phyloP scores from a whole-genome alignment of 2,797 vertebrate species.

The Clarias laeviceps region DNA sequence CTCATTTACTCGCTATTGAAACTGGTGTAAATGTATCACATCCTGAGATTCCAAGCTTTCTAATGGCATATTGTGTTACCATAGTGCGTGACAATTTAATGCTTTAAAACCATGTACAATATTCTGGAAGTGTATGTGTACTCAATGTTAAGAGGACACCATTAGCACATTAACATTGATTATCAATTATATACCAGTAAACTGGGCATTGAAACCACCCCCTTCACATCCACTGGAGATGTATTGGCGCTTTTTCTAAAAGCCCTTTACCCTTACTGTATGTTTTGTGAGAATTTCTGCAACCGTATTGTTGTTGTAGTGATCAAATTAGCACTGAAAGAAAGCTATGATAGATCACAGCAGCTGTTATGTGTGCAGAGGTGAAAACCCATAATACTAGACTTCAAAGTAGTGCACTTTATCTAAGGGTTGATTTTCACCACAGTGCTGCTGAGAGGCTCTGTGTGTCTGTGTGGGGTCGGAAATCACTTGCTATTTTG shows the following conservation, averaged over 20 bases:
- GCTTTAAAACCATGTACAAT: no score
- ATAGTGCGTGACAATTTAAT: no score
- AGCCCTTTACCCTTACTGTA: neutral
- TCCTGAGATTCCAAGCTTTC: no score
- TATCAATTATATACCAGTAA: no score
- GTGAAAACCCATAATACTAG: constrained; percentile 20
- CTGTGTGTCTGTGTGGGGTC: neutral
- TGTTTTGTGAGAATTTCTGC: neutral
- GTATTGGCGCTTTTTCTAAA: neutral
- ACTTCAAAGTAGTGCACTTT: constrained; percentile 20
- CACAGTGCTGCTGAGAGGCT: neutral
- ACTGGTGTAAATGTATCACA: no score
- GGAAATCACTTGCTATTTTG: constrained; percentile 1
- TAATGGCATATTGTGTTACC: no score
- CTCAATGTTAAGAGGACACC: no score
- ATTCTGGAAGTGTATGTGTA: no score
- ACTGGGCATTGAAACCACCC: neutral
- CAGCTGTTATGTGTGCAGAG: neutral
- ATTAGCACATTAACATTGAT: no score
- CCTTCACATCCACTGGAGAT: neutral
- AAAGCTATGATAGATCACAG: neutral
- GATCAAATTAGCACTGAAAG: neutral
- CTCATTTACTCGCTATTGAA: no score
- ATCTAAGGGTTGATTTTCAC: constrained; percentile 23
- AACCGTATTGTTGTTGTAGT: neutral